phyloP scores from a whole-genome alignment of 2,888 invertebrate species.

The Callosobruchus maculatus region DNA sequence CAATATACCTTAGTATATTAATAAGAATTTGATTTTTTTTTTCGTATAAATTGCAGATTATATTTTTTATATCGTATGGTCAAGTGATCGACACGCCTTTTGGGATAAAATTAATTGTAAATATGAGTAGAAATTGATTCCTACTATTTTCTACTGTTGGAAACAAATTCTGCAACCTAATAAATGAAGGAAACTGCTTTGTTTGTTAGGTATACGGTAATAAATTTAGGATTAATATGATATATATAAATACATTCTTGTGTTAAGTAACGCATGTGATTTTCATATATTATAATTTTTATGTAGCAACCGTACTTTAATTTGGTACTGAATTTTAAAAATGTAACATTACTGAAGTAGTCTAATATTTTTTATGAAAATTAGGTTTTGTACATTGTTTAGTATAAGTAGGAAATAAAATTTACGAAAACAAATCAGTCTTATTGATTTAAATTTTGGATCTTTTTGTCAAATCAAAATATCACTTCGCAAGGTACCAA shows the following conservation, averaged over 20 bases:
- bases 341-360: slow-evolving; percentile 30
- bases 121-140: neutral
- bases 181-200: neutral
- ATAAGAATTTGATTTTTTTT: neutral
- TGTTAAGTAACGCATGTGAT: slow-evolving; percentile 22
- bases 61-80: slow-evolving; percentile 40
- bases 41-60: slow-evolving; percentile 23
- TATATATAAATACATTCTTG: neutral
- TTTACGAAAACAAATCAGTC: neutral
- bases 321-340: slow-evolving; percentile 26
- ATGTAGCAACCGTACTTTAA: slow-evolving; percentile 24
- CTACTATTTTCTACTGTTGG: neutral
- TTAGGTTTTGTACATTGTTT: slow-evolving; percentile 51
- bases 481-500: too few relatives aligned
- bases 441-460: too few relatives aligned
- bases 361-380: slow-evolving; percentile 47
- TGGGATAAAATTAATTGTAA: slow-evolving; percentile 16
- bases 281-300: slow-evolving; percentile 19
- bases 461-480: too few relatives aligned
- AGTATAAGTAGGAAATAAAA: slow-evolving; percentile 35
- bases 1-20: too few relatives aligned
- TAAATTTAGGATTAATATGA: neutral
- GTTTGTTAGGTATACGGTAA: neutral
- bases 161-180: neutral
- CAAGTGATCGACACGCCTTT: slow-evolving; percentile 51